A percentile compares a stretch with the other conserved stretches of the same genome.
Evolutionary conservation across 37 sponge, comb jelly and placozoan genomes (phyloP).

Genomic region (Tethya wilhelma): DNA sequence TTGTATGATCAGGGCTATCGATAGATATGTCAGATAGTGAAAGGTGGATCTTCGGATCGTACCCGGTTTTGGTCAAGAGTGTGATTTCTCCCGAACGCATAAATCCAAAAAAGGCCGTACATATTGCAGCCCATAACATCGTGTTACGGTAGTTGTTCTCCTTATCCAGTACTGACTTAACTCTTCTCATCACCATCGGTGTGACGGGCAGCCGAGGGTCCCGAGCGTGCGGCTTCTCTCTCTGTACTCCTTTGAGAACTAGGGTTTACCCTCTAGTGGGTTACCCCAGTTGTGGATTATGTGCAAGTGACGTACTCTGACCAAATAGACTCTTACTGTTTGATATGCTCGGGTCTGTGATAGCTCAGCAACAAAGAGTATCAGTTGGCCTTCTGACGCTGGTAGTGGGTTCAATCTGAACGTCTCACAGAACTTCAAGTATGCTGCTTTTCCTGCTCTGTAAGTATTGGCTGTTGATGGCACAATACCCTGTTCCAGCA

Average conservation of each 20-base stretch:
- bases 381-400: slow-evolving; percentile 1
- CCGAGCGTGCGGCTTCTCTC: neutral
- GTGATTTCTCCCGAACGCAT: slow-evolving; percentile 30
- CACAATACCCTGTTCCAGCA: neutral
- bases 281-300: neutral
- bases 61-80: neutral
- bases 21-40: neutral
- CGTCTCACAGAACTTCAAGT: slow-evolving; percentile 9
- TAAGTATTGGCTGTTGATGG: neutral
- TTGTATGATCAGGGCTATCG: slow-evolving; percentile 2
- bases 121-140: slow-evolving; percentile 44
- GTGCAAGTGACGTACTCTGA: slow-evolving; percentile 4
- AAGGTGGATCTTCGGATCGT: slow-evolving; percentile 9
- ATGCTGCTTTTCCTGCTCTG: neutral
- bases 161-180: neutral
- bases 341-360: neutral
- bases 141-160: too few relatives aligned
- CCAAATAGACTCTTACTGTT: neutral
- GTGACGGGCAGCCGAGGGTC: slow-evolving; percentile 30
- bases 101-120: slow-evolving; percentile 28
- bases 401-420: slow-evolving; percentile 9
- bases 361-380: slow-evolving; percentile 3
- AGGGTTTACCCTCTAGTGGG: neutral
- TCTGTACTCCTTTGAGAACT: slow-evolving; percentile 15
- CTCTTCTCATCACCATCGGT: slow-evolving; percentile 13